Evolutionary conservation across 2,113 vertebrate genomes (phyloP).

Genomic region (Lophochroa leadbeateri): DNA sequence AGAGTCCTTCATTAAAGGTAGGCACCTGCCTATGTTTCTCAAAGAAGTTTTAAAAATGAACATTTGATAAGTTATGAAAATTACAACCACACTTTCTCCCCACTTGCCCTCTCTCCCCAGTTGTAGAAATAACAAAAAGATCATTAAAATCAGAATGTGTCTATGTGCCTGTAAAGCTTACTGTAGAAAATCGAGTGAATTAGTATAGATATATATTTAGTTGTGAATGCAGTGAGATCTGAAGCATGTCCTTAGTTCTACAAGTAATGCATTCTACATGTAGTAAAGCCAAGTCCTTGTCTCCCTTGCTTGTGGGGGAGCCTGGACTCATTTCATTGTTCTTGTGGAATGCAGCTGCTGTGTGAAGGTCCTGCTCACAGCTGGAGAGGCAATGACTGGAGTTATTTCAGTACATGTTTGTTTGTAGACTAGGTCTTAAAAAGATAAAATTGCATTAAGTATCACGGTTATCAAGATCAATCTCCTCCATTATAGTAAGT

Average conservation of each 20-base stretch:
- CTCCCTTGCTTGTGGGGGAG: background rate
- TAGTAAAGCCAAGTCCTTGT: background rate
- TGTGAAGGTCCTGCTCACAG: conserved; percentile 9
- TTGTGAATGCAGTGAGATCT: background rate
- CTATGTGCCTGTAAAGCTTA: background rate
- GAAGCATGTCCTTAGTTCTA: background rate
- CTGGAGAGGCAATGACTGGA: background rate
- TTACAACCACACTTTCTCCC: background rate
- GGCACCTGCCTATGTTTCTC: background rate
- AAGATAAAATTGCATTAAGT: background rate
- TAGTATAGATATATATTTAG: background rate
- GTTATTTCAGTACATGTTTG: background rate
- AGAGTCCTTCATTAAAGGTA: background rate
- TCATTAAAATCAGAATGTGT: background rate
- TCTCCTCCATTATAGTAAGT: background rate
- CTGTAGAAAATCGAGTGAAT: background rate
- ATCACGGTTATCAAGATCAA: background rate
- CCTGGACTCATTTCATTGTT: background rate
- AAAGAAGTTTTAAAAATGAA: background rate
- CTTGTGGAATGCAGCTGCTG: conserved; percentile 1
- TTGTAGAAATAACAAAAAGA: background rate
- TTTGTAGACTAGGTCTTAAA: conserved; percentile 11
- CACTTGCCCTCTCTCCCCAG: background rate
- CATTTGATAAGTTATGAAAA: background rate
- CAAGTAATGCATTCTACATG: background rate